A percentile compares a stretch with the other conserved stretches of the same genome.
phyloP scores from a whole-genome alignment of 2,888 invertebrate species.

The Hecatera dysodea region DNA sequence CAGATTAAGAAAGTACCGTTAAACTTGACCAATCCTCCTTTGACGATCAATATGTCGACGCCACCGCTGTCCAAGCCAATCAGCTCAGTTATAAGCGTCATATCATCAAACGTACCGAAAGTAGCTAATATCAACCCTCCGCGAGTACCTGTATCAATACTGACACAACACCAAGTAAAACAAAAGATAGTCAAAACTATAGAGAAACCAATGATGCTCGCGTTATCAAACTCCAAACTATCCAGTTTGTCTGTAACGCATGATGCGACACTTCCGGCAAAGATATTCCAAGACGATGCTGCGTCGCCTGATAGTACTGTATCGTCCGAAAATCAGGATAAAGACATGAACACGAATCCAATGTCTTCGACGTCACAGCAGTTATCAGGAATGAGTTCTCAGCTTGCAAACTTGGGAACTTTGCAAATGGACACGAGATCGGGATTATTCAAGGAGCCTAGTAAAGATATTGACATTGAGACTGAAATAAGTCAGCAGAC shows the following conservation, averaged over 20 bases:
- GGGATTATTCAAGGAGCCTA: conserved; percentile 74
- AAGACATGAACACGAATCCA: conserved; percentile 70
- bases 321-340: conserved; percentile 75
- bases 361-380: conserved; percentile 72
- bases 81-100: conserved; percentile 88
- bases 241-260: conserved; percentile 91
- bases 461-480: conserved; percentile 88
- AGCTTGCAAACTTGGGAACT: too few species aligned
- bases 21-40: conserved; percentile 79
- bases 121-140: conserved; percentile 77
- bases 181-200: conserved; percentile 89
- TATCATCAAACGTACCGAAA: conserved; percentile 86
- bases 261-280: conserved; percentile 92
- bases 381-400: conserved; percentile 70
- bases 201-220: conserved; percentile 88
- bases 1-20: conserved; percentile 78
- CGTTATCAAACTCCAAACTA: conserved; percentile 88
- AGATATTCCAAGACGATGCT: conserved; percentile 93
- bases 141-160: conserved; percentile 85
- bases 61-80: conserved; percentile 83
- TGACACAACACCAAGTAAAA: conserved; percentile 88
- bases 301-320: conserved; percentile 91
- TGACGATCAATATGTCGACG: conserved; percentile 82
- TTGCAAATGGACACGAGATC: conserved; percentile 75
- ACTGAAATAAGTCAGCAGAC: conserved; percentile 89